Conservation (phyloP, 2,797 vertebrate genomes). For the Meda fulgida region DNA sequence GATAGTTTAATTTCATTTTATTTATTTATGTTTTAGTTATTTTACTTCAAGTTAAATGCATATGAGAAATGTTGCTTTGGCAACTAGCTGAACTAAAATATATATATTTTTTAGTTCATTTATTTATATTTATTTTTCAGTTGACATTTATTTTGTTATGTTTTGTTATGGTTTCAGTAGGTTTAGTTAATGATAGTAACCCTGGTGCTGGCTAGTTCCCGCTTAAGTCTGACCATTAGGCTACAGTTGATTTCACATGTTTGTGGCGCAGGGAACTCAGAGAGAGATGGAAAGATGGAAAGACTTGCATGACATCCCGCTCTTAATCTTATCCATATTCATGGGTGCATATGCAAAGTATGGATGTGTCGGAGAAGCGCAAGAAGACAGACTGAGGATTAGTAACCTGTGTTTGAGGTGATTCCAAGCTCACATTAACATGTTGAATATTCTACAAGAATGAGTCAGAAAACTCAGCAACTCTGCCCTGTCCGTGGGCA, state of each 20-base stretch:
- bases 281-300: slow-evolving; percentile 26
- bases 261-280: not conserved
- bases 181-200: not conserved
- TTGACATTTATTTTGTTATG: not conserved
- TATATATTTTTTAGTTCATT: not conserved
- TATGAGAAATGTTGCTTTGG: not conserved
- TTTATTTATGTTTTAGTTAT: not conserved
- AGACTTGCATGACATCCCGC: slow-evolving; percentile 29
- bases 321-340: slow-evolving; percentile 55
- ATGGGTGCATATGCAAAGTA: slow-evolving; percentile 34
- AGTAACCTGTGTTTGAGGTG: slow-evolving; percentile 54
- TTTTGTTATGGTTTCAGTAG: no score
- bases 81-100: not conserved
- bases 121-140: not conserved
- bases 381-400: slow-evolving; percentile 34
- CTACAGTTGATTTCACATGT: not conserved
- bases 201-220: not conserved
- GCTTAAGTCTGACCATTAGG: not conserved
- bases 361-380: slow-evolving; percentile 1
- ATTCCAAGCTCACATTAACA: slow-evolving; percentile 51
- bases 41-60: not conserved
- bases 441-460: slow-evolving; percentile 46
- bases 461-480: slow-evolving; percentile 56
- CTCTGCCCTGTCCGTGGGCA: slow-evolving; percentile 47
- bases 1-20: not conserved